Evolutionary conservation across 2,113 vertebrate genomes (phyloP).

Genomic region (Ceyx melanurus): DNA sequence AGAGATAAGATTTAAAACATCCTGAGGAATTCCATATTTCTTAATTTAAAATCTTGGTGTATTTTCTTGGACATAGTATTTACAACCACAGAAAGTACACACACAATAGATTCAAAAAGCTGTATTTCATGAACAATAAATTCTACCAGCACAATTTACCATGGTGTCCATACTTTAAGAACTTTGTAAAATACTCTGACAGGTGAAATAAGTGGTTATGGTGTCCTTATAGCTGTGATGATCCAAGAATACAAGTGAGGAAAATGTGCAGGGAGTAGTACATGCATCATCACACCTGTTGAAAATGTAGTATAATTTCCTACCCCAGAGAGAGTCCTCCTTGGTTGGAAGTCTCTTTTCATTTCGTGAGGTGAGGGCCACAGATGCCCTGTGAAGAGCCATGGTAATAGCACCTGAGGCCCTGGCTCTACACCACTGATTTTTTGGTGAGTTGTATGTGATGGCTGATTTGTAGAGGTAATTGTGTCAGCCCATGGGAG

Average conservation of each 20-base stretch:
- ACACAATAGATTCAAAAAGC: neutral
- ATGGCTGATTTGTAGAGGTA: neutral
- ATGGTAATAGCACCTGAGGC: neutral
- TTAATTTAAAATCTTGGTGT: neutral
- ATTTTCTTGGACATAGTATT: neutral
- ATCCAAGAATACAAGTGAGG: neutral
- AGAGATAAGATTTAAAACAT: neutral
- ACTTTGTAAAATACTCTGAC: neutral
- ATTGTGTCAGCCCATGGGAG: neutral
- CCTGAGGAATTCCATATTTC: neutral
- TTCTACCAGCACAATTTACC: neutral
- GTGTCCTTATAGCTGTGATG: neutral
- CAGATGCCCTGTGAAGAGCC: neutral
- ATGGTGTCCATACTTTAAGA: neutral
- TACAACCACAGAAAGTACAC: neutral
- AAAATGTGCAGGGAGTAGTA: neutral
- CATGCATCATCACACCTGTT: neutral
- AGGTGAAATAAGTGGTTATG: neutral
- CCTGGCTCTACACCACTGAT: neutral
- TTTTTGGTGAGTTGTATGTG: neutral
- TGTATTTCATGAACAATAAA: slow-evolving; percentile 9
- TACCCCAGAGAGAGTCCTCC: neutral
- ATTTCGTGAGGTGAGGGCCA: neutral
- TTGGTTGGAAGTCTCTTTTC: neutral
- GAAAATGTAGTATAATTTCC: neutral